Percentiles rank a stretch among this genome's conserved stretches.
These are phyloP conservation scores for Asteroscopus sphinx DNA, from an alignment of 2,888 invertebrate species.

Conservation along the genomic window DNA sequence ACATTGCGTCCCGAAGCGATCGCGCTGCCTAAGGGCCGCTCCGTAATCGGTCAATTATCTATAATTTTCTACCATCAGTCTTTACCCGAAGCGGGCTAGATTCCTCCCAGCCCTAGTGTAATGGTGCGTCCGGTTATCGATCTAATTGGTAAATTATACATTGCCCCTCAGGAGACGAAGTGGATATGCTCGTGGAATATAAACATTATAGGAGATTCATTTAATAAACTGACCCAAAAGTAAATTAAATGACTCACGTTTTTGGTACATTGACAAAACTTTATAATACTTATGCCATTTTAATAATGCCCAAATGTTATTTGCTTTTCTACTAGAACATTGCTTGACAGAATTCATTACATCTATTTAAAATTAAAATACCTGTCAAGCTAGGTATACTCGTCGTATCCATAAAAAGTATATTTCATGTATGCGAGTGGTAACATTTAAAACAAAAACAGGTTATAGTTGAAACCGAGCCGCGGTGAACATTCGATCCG, in stretches of 20 bases:
- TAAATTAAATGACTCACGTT: too few relatives aligned
- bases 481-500: slow-evolving; percentile 76
- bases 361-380: too few relatives aligned
- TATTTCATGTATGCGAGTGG: slow-evolving; percentile 29
- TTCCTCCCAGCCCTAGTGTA: slow-evolving; percentile 73
- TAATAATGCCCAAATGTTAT: too few relatives aligned
- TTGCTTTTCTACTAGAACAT: too few relatives aligned
- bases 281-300: too few relatives aligned
- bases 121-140: slow-evolving; percentile 78
- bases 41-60: slow-evolving; percentile 87
- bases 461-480: slow-evolving; percentile 76
- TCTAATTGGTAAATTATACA: slow-evolving; percentile 84
- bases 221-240: too few relatives aligned
- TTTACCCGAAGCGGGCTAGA: slow-evolving; percentile 80
- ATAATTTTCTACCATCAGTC: slow-evolving; percentile 89
- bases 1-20: slow-evolving; percentile 73
- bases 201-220: too few relatives aligned
- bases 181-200: slow-evolving; percentile 20
- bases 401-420: too few relatives aligned
- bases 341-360: too few relatives aligned
- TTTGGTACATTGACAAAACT: too few relatives aligned
- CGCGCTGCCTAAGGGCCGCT: slow-evolving; percentile 73
- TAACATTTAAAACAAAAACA: slow-evolving; percentile 78
- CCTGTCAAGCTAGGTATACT: too few relatives aligned
- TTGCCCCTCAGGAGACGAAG: slow-evolving; percentile 56